These are phyloP conservation scores for Himalopsyche phryganea DNA, from an alignment of 1,140 invertebrate species.

Conservation along the genomic window DNA sequence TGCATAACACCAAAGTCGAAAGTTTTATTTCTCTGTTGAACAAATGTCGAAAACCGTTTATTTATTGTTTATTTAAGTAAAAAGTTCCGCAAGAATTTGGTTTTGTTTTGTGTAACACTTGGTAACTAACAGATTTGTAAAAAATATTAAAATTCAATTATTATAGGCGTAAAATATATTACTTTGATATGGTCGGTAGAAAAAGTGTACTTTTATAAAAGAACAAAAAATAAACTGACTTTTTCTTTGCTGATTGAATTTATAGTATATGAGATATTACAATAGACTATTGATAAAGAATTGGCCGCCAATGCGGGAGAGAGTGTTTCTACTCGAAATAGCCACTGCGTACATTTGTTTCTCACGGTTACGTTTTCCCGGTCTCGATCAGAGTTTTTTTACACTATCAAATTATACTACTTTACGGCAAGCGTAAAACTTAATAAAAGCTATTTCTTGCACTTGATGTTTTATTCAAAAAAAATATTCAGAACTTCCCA, in stretches of 20 bases:
- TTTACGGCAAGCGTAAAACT: not conserved
- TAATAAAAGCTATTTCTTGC: no score
- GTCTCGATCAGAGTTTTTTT: slow-evolving; percentile 26
- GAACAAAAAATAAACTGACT: not conserved
- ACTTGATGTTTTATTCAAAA: no score
- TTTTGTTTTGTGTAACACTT: no score
- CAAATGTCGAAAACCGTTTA: no score
- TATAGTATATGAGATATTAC: not conserved
- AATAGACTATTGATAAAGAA: slow-evolving; percentile 4
- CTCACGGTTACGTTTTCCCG: slow-evolving; percentile 32
- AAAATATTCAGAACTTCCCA: no score
- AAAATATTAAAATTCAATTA: no score
- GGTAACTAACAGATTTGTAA: no score
- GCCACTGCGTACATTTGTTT: slow-evolving; percentile 11
- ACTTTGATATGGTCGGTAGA: not conserved
- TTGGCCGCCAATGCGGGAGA: not conserved
- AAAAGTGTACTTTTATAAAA: not conserved
- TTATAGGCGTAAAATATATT: no score
- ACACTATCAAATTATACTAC: slow-evolving; percentile 27
- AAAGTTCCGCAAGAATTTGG: no score
- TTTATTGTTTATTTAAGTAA: no score
- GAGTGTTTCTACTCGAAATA: not conserved
- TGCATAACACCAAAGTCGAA: no score
- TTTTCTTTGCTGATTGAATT: slow-evolving; percentile 1
- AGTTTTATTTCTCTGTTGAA: no score